Percentiles rank a stretch among this genome's conserved stretches.
Evolutionary conservation across 2,797 vertebrate genomes (phyloP).

Genomic region (Pampus argenteus): DNA sequence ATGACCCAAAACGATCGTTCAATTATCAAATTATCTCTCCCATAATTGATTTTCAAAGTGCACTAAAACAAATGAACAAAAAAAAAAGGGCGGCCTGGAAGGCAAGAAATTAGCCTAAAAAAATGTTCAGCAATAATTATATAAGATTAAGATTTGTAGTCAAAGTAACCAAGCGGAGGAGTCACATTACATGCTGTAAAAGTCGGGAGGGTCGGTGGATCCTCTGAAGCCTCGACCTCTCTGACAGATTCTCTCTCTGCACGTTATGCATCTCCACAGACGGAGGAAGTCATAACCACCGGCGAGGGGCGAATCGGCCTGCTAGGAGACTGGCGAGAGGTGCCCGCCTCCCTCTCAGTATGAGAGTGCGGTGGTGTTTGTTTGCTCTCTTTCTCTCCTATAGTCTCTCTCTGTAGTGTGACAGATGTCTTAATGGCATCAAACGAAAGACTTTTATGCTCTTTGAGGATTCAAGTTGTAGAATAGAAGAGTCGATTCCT

Average conservation of each 20-base stretch:
- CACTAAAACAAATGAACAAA: background rate
- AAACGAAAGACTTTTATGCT: background rate
- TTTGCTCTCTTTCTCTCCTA: slow-evolving; percentile 53
- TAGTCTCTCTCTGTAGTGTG: slow-evolving; percentile 4
- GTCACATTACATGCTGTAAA: slow-evolving; percentile 12
- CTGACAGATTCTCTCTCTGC: slow-evolving; percentile 69
- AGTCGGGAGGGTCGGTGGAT: background rate
- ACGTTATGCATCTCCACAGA: slow-evolving; percentile 77
- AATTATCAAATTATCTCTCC: background rate
- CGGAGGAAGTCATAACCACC: slow-evolving; percentile 85
- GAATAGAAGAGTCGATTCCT: background rate
- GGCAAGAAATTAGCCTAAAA: background rate
- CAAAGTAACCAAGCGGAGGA: background rate
- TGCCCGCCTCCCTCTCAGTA: slow-evolving; percentile 64
- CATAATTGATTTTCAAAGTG: background rate
- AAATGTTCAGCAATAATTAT: slow-evolving; percentile 12
- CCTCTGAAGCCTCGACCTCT: slow-evolving; percentile 22
- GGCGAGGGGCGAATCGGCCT: slow-evolving; percentile 86
- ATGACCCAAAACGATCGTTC: too few species aligned
- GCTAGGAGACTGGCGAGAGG: slow-evolving; percentile 89
- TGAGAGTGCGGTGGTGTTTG: slow-evolving; percentile 76
- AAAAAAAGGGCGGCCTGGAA: background rate
- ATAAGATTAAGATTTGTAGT: background rate
- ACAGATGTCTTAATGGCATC: background rate
- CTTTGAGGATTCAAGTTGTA: background rate